phyloP scores from a whole-genome alignment of 2,113 vertebrate species.

The Perca flavescens region DNA sequence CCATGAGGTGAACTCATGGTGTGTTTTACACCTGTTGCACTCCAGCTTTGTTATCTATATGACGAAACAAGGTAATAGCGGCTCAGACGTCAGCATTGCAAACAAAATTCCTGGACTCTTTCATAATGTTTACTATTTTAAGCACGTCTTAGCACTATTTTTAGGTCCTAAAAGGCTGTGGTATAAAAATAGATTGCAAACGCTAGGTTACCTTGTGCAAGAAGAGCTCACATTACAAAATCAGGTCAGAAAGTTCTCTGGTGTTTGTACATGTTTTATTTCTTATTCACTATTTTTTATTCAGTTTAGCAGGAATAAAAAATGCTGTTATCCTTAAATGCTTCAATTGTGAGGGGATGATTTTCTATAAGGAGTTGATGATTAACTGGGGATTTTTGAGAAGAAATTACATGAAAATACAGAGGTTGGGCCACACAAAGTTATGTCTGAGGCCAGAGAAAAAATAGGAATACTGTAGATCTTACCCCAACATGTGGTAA shows the following conservation, averaged over 20 bases:
- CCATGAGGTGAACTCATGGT: fast-evolving
- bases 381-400: background rate
- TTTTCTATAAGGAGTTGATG: background rate
- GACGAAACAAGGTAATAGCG: slow-evolving; percentile 20
- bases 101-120: background rate
- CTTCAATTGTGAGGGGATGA: background rate
- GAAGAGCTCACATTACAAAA: background rate
- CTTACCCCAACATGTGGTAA: background rate
- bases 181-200: background rate
- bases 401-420: background rate
- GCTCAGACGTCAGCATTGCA: fast-evolving
- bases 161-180: fast-evolving
- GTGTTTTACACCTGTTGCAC: background rate
- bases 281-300: no score
- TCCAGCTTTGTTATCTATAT: fast-evolving
- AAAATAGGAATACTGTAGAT: background rate
- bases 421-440: background rate
- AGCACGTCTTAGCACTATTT: slow-evolving; percentile 15
- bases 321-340: background rate
- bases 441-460: background rate
- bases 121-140: background rate
- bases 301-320: background rate
- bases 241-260: no score
- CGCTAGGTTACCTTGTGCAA: fast-evolving
- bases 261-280: background rate